These are phyloP conservation scores for Gorsachius goisagi DNA, from an alignment of 2,113 vertebrate species.

Conservation along the genomic window DNA sequence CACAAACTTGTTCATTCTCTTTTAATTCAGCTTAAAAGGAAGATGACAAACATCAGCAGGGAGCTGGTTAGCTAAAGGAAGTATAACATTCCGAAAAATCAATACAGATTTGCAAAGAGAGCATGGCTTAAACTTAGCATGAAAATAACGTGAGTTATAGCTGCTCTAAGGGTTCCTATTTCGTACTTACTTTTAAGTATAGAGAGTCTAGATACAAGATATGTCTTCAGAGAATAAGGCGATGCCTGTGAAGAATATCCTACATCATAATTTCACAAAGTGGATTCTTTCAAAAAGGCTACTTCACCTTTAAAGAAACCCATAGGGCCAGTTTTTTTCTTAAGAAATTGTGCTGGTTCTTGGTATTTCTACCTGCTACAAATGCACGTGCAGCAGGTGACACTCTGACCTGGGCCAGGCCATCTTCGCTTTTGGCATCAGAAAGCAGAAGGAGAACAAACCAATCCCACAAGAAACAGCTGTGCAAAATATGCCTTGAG, in stretches of 20 bases:
- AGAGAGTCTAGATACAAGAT: not conserved
- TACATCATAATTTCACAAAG: not conserved
- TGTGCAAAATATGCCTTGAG: not conserved
- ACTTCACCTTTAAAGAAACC: not conserved
- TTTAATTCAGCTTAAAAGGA: constrained; percentile 47
- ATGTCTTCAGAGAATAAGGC: not conserved
- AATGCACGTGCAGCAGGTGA: not conserved
- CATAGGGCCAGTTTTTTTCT: not conserved
- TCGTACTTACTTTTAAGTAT: not conserved
- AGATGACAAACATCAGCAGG: constrained; percentile 59
- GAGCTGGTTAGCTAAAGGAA: constrained; percentile 44
- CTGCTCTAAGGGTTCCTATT: not conserved
- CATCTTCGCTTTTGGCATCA: not conserved
- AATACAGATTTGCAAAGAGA: constrained; percentile 60
- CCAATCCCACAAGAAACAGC: not conserved
- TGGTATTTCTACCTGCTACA: not conserved
- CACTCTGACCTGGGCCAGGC: not conserved
- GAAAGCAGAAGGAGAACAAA: not conserved
- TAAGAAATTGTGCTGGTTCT: not conserved
- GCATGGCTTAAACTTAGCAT: not conserved
- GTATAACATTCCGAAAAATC: constrained; percentile 63
- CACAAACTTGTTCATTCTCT: constrained; percentile 42
- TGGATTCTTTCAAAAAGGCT: not conserved
- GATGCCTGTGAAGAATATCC: not conserved
- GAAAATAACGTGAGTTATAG: constrained; percentile 6